Evolutionary conservation across 2,888 invertebrate species (phyloP).

Genomic region (Sarcophaga subvicina): DNA sequence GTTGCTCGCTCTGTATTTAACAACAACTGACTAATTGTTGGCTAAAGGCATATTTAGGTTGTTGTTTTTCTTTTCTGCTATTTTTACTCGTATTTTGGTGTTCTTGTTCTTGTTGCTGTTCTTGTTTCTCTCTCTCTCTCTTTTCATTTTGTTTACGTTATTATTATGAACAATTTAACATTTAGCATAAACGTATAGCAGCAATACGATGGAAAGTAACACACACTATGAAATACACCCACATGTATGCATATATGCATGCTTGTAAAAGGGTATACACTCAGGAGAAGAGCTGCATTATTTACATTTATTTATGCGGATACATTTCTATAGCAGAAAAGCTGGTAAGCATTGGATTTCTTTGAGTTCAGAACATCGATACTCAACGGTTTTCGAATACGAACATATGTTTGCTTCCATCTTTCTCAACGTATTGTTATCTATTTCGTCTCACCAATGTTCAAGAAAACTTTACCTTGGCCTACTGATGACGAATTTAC

Average conservation of each 20-base stretch:
- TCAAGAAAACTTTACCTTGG: no score
- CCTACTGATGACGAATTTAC: no score
- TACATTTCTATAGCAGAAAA: no score
- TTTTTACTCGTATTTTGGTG: neutral
- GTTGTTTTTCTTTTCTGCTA: slow-evolving; percentile 23
- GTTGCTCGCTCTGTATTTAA: slow-evolving; percentile 33
- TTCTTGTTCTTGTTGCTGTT: slow-evolving; percentile 3
- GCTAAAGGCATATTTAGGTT: slow-evolving; percentile 57
- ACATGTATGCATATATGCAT: neutral
- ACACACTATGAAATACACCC: neutral
- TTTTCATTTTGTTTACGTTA: slow-evolving; percentile 36
- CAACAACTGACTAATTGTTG: slow-evolving; percentile 67
- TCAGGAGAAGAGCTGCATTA: neutral
- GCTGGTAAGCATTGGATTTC: no score
- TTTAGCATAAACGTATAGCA: slow-evolving; percentile 42
- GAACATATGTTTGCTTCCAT: no score
- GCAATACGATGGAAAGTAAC: neutral
- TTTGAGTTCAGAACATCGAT: no score
- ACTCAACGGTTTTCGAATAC: no score
- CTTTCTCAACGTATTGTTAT: no score
- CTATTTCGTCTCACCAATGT: no score
- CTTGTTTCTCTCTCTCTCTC: neutral
- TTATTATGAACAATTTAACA: slow-evolving; percentile 64
- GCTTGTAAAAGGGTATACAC: slow-evolving; percentile 1
- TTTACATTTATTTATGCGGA: no score